Evolutionary conservation across 2,113 vertebrate species (phyloP).

Genomic region (Seriola rivoliana): DNA sequence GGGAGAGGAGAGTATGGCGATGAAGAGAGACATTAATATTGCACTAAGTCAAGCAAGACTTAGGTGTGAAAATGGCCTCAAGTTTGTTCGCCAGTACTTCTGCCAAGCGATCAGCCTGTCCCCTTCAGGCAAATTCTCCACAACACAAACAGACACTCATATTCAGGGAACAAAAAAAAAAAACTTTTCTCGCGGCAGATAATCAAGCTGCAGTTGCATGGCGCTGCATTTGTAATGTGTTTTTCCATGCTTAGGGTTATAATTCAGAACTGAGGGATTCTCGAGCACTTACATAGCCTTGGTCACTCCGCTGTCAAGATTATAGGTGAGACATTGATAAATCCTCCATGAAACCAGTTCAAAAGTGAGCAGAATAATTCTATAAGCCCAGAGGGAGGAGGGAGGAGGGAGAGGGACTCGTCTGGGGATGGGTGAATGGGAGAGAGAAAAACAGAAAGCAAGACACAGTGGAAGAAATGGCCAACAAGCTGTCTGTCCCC

Average conservation of each 20-base stretch:
- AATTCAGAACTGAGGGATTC: slow-evolving; percentile 66
- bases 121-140: slow-evolving; percentile 59
- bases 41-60: slow-evolving; percentile 63
- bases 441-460: slow-evolving; percentile 32
- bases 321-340: slow-evolving; percentile 67
- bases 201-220: slow-evolving; percentile 68
- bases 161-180: slow-evolving; percentile 44
- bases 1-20: slow-evolving; percentile 36
- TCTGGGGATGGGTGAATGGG: slow-evolving; percentile 38
- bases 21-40: slow-evolving; percentile 71
- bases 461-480: slow-evolving; percentile 40
- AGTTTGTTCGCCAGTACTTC: slow-evolving; percentile 58
- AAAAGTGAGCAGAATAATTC: slow-evolving; percentile 67
- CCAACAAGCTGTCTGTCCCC: slow-evolving; percentile 55
- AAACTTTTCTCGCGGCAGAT: slow-evolving; percentile 61
- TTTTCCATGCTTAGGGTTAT: slow-evolving; percentile 64
- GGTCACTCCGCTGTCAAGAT: slow-evolving; percentile 63
- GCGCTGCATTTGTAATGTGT: slow-evolving; percentile 68
- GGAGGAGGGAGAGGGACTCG: slow-evolving; percentile 24
- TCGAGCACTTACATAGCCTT: slow-evolving; percentile 44
- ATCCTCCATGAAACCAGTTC: slow-evolving; percentile 67
- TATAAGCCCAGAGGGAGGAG: slow-evolving; percentile 6
- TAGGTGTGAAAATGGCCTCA: slow-evolving; percentile 73
- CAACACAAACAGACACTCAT: slow-evolving; percentile 60
- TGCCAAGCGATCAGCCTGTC: slow-evolving; percentile 62